Percentiles rank a stretch among this genome's conserved stretches.
phyloP scores from a whole-genome alignment of 2,113 vertebrate species.

The Raja brachyura region DNA sequence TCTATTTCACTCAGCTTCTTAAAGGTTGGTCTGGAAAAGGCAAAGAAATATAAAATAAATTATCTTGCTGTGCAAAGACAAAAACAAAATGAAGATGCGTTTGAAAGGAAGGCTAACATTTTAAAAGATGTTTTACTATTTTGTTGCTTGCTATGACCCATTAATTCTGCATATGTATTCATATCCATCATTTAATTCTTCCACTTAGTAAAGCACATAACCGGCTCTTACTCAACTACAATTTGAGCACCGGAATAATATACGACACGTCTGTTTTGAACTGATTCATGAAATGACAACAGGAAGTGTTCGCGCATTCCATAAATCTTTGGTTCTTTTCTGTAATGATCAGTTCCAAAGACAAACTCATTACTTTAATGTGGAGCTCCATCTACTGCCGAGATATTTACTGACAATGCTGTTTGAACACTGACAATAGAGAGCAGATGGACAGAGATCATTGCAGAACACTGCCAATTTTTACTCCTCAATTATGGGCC shows the following conservation, averaged over 20 bases:
- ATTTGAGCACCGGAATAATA: no score
- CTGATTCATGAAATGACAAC: neutral
- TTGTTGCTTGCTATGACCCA: neutral
- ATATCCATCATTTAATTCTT: neutral
- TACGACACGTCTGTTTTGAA: neutral
- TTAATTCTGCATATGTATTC: neutral
- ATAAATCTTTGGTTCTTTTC: neutral
- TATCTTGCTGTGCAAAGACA: neutral
- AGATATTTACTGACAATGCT: neutral
- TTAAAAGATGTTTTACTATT: neutral
- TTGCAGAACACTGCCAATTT: neutral
- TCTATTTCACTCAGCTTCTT: neutral
- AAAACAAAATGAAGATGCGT: neutral
- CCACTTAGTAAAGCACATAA: no score
- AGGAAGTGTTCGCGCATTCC: neutral
- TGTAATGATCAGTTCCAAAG: neutral
- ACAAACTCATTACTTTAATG: neutral
- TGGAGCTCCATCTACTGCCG: constrained; percentile 4
- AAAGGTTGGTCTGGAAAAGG: neutral
- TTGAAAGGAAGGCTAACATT: neutral
- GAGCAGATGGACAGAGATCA: neutral
- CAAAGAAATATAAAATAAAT: neutral
- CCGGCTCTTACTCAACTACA: no score
- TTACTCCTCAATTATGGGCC: neutral
- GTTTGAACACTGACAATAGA: neutral